These are phyloP conservation scores for Heliconius hewitsoni DNA, from an alignment of 1,140 invertebrate species.

Conservation along the genomic window DNA sequence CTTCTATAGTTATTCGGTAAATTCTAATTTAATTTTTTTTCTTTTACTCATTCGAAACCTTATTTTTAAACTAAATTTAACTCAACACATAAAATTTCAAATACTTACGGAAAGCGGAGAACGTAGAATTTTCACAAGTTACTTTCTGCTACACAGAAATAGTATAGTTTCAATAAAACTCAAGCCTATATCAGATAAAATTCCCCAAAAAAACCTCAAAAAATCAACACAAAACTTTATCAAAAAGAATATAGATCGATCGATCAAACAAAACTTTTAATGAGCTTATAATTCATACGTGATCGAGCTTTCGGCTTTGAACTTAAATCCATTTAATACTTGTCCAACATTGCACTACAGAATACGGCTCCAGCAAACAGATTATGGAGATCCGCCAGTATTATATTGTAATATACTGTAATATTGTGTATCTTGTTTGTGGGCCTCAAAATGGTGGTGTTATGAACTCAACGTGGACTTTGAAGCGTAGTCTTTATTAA, in stretches of 20 bases:
- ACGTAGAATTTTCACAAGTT: too few relatives aligned
- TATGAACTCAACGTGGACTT: slow-evolving; percentile 2
- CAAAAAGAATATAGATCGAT: background rate
- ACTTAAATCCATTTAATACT: slow-evolving; percentile 31
- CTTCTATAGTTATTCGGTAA: too few relatives aligned
- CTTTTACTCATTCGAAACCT: too few relatives aligned
- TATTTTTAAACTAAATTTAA: too few relatives aligned
- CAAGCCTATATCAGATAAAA: background rate
- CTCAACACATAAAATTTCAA: too few relatives aligned
- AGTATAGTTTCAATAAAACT: background rate
- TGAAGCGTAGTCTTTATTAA: slow-evolving; percentile 12
- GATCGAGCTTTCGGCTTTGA: slow-evolving; percentile 19
- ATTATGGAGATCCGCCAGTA: slow-evolving; percentile 28
- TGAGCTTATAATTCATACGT: slow-evolving; percentile 14
- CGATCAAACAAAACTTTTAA: slow-evolving; percentile 7
- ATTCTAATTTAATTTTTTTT: too few relatives aligned
- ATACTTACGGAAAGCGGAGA: too few relatives aligned
- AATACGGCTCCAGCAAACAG: slow-evolving; percentile 25
- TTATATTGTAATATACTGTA: background rate
- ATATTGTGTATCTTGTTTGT: slow-evolving; percentile 28
- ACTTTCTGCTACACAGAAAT: too few relatives aligned
- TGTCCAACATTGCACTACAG: background rate
- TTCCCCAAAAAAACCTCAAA: background rate
- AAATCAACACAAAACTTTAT: background rate
- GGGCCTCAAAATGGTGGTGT: slow-evolving; percentile 26